Percentiles rank a stretch among this genome's conserved stretches.
Evolutionary conservation across 2,888 invertebrate species (phyloP).

Genomic region (Drosophila kokeensis): DNA sequence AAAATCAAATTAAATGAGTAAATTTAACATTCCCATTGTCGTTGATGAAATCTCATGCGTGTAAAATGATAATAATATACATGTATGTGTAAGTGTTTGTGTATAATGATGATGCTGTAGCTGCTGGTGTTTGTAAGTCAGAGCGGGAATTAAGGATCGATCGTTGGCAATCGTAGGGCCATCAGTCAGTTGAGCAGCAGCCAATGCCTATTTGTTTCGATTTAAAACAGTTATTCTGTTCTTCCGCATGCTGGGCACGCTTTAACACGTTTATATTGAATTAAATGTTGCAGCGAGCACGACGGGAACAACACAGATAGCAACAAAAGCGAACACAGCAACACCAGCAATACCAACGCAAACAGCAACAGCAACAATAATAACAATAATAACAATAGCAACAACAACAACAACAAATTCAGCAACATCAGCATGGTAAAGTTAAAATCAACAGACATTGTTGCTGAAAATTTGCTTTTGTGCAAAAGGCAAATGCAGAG

Average conservation of each 20-base stretch:
- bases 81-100: constrained; percentile 8
- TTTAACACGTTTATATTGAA: constrained; percentile 79
- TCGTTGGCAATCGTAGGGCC: constrained; percentile 6
- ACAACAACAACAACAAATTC: constrained; percentile 41
- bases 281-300: constrained; percentile 67
- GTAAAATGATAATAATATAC: constrained; percentile 19
- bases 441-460: constrained; percentile 78
- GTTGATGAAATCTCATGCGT: constrained; percentile 30
- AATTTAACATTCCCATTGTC: constrained; percentile 41
- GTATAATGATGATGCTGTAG: constrained; percentile 35
- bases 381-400: constrained; percentile 60
- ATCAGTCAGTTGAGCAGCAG: constrained; percentile 38
- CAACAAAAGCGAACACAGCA: constrained; percentile 54
- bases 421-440: constrained; percentile 51
- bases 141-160: constrained; percentile 3
- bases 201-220: constrained; percentile 65
- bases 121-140: constrained; percentile 12
- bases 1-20: constrained; percentile 51
- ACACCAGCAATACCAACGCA: constrained; percentile 19
- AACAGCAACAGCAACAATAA: constrained; percentile 39
- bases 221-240: constrained; percentile 52
- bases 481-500: constrained; percentile 32
- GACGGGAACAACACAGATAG: constrained; percentile 55
- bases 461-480: constrained; percentile 61
- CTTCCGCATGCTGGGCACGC: constrained; percentile 64